Conservation (phyloP, 2,797 vertebrate genomes). For the Cyclopterus lumpus region DNA sequence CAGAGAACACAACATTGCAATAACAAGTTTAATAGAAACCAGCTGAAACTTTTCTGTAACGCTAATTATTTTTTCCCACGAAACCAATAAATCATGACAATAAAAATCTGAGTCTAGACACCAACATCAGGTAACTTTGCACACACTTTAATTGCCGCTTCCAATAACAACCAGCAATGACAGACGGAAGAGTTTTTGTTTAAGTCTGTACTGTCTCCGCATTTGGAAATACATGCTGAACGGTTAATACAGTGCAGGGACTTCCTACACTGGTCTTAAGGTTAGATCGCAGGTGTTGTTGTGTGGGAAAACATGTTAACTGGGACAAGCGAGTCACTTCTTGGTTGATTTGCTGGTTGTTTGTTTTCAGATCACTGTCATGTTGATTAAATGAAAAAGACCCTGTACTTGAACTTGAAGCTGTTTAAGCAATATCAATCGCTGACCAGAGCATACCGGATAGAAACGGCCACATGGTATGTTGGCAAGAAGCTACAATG, state of each 20-base stretch:
- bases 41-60: neutral
- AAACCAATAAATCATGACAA: neutral
- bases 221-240: constrained; percentile 24
- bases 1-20: neutral
- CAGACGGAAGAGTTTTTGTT: constrained; percentile 20
- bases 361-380: neutral
- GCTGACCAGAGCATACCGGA: neutral
- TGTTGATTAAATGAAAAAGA: constrained; percentile 11
- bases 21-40: neutral
- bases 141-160: constrained; percentile 6
- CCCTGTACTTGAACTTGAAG: constrained; percentile 6
- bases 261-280: constrained; percentile 46
- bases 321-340: constrained; percentile 4
- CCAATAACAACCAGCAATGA: constrained; percentile 19
- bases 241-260: constrained; percentile 20
- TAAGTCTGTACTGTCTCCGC: constrained; percentile 8
- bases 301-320: constrained; percentile 36
- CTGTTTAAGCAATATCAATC: neutral
- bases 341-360: neutral
- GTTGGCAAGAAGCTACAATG: neutral
- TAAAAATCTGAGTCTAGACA: neutral
- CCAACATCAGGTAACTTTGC: neutral
- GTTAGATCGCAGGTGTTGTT: constrained; percentile 44
- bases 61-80: neutral
- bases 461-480: neutral